phyloP scores from a whole-genome alignment of 2,797 vertebrate genomes.

The Catostomus latipinnis region DNA sequence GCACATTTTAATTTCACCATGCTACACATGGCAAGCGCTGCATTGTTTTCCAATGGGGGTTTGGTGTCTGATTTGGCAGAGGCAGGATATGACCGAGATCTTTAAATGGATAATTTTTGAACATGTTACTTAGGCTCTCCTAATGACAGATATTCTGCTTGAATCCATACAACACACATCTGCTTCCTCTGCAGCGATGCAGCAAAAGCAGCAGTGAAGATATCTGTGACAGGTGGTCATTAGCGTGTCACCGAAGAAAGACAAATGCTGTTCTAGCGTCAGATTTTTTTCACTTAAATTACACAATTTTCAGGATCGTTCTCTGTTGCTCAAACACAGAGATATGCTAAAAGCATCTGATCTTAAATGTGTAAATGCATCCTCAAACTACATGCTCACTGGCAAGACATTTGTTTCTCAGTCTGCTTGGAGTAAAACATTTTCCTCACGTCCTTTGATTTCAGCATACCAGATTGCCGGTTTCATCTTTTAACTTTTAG shows the following conservation, averaged over 20 bases:
- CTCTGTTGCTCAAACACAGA: constrained; percentile 21
- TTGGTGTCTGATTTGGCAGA: constrained; percentile 33
- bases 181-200: constrained; percentile 25
- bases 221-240: constrained; percentile 49
- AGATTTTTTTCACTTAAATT: constrained; percentile 27
- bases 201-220: constrained; percentile 20
- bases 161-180: constrained; percentile 19
- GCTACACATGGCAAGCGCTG: neutral
- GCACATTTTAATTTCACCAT: constrained; percentile 38
- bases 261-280: constrained; percentile 23
- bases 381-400: neutral
- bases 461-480: constrained; percentile 5
- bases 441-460: neutral
- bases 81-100: constrained; percentile 32
- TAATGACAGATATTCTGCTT: constrained; percentile 31
- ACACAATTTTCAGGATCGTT: constrained; percentile 31
- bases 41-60: constrained; percentile 33
- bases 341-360: constrained; percentile 20
- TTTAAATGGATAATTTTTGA: constrained; percentile 26
- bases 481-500: constrained; percentile 11
- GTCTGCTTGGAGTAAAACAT: constrained; percentile 16
- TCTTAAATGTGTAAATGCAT: constrained; percentile 4
- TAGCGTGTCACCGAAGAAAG: constrained; percentile 47
- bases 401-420: neutral
- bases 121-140: neutral